Conservation (phyloP, 1,140 invertebrate species). For the honey bee (Apis mellifera) region Amel_HAv3.1 CM009944.2:9342001-9342500, state of each 20-base stretch:
- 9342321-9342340: slow-evolving; percentile 23
- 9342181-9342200: neutral
- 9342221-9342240: neutral
- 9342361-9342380: neutral
- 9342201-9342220: neutral
- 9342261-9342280: slow-evolving; percentile 34
- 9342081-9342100: slow-evolving; percentile 24
- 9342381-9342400: neutral
- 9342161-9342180: neutral
- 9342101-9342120: slow-evolving; percentile 5
- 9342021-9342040: neutral
- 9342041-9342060: slow-evolving; percentile 9
- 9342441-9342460: neutral
- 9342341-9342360: slow-evolving; percentile 12
- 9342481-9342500: neutral
- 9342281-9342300: neutral
- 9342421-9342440: neutral
- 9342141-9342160: neutral
- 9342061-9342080: neutral
- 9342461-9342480: slow-evolving; percentile 14
- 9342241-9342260: no score
- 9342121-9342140: neutral
- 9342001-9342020: slow-evolving; percentile 15
- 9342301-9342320: slow-evolving; percentile 47
- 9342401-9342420: neutral